These are phyloP conservation scores for Hyles lineata DNA, from an alignment of 2,888 invertebrate genomes.

Conservation along the genomic window DNA sequence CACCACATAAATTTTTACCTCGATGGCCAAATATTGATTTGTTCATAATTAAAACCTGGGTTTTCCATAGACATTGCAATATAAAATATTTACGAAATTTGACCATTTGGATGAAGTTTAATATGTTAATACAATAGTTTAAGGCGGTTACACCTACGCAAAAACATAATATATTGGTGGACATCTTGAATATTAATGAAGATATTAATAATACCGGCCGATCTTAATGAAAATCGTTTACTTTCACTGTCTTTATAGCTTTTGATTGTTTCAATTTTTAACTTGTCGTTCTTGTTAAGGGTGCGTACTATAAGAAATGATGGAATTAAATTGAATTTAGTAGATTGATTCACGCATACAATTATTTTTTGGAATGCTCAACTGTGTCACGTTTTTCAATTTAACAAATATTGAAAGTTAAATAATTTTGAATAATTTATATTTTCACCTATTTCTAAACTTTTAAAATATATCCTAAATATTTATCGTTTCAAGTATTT, in stretches of 20 bases:
- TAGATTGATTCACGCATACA: not conserved
- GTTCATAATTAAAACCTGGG: not conserved
- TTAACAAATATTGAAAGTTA: too few relatives aligned
- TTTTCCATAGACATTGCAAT: not conserved
- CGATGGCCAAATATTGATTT: not conserved
- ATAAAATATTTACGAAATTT: slow-evolving; percentile 12
- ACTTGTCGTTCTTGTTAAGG: not conserved
- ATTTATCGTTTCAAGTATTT: too few relatives aligned
- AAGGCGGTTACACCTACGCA: not conserved
- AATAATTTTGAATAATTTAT: too few relatives aligned
- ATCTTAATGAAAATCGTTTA: not conserved
- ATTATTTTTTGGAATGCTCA: not conserved
- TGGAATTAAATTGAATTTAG: too few relatives aligned
- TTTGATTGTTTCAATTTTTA: slow-evolving; percentile 8
- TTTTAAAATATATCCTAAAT: too few relatives aligned
- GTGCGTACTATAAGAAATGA: not conserved
- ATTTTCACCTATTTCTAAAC: too few relatives aligned
- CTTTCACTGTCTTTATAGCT: slow-evolving; percentile 10
- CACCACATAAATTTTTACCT: too few relatives aligned
- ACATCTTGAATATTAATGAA: slow-evolving; percentile 12
- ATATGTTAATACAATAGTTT: slow-evolving; percentile 1
- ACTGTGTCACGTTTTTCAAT: too few relatives aligned
- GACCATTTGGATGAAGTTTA: slow-evolving; percentile 2
- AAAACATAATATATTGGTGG: not conserved
- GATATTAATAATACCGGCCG: not conserved